Evolutionary conservation across 2,797 vertebrate genomes (phyloP), one percentile per base, ranked within the genome.

Genomic region (Intellagama lesueurii): DNA sequence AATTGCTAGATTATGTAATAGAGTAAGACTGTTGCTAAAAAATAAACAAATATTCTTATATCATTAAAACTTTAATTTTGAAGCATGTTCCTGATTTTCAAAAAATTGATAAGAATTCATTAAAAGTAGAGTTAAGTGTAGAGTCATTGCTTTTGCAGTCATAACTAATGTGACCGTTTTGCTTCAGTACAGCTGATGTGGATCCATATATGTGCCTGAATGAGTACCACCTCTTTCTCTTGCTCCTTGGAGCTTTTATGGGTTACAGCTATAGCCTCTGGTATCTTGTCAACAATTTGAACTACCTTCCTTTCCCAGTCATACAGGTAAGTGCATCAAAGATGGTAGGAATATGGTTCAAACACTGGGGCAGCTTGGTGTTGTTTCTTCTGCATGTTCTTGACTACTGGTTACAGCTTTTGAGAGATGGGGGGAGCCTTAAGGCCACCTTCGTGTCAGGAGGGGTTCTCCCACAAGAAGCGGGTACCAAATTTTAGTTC

Each of bases 261-360:
- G 99, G 99, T 86, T 98, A 98, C 88, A 98, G 97, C 91, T 98
- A 99, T 49, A 98, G 98, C 93, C 97, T 99, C 77, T 95, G 97
- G 56, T 99, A 98, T 89, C 97, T 99, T 90, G 96, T 98, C 91
- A 97, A 98, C 94, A 99, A 99, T 94, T 98, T 98, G 97, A 99
- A 98, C 95, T 99, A 98, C 88, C 96, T 99, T 73, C 97, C 98
- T 0, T 99, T 99, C 94, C 98, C 98, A 87, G 95, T 97, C 76
- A 97, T 99, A 94, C 98, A 99, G 98, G 99, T 99, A 96, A 96
- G 94, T 83, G 0, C 2, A 44, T 60, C 88, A 88, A 35, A 2
- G 49, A 14, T 1, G 85, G 79, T 87, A 28, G 28, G 30, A 52
- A 76, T 70, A 49, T n/a, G 26, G 1, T 7, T 0, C 0, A 72